Evolutionary conservation across 64 coral and sea anemone genomes (phyloP), one percentile per base, ranked within the genome.

Genomic region (Catalaphyllia jardinei): DNA sequence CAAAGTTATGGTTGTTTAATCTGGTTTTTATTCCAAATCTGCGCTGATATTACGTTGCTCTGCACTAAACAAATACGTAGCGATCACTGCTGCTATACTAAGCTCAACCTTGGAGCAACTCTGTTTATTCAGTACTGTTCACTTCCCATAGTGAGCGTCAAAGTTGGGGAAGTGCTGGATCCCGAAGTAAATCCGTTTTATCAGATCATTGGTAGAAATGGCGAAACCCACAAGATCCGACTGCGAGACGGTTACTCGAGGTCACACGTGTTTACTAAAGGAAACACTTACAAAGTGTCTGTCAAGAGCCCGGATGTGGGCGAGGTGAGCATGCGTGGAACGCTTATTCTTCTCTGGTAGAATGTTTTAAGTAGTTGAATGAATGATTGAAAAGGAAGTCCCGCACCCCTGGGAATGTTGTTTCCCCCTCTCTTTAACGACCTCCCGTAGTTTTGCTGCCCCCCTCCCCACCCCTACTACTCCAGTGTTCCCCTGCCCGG

Each of bases 171-270:
- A 8, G 94, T 96, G 51, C 52, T 89, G 35, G 88, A 96, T 50
- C 94, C 94, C 9, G 78, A 88, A 73, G 87, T 93, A 18, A 96
- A 91, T 19, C 94, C 94, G 73, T 96, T 90, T 71, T 96, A 89
- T 67, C 87, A 93, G 82, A 93, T 96, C 60, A 86, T 84, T 62
- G 94, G 94, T 35, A 72, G 59, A 86, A 72, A 93, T 19, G 94
- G 88, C 24, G 92, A 96, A 82, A 96, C 94, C 22, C 83, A 83
- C 59, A 96, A 90, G 55, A 96, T 96, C 62, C 83, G 88, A 28
- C 93, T 96, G 20, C 94, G 94, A 28, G 94, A 96, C 59, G 94
- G 94, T 62, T 96, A 96, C 72, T 88, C 91, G 2, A 71, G 49
- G 13, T 86, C 61, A 20, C 94, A 96, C 71, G 67, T 73, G 29